Conservation (phyloP, 2,113 vertebrate species). For the Myiozetetes cayanensis region DNA sequence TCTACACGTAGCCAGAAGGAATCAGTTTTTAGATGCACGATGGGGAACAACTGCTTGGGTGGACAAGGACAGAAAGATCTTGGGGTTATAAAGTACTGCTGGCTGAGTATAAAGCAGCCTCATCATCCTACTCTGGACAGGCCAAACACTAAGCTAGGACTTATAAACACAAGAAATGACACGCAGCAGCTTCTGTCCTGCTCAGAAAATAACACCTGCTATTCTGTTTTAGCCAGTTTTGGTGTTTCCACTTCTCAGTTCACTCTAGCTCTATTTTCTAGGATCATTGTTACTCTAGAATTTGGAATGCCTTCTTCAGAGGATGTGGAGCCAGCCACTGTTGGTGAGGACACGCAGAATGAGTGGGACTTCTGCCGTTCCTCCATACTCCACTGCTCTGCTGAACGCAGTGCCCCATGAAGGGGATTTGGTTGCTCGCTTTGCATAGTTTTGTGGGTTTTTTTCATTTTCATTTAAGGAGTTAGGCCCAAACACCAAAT, state of each 20-base stretch:
- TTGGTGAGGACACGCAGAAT: accelerated
- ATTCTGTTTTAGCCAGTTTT: background rate
- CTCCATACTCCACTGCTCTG: background rate
- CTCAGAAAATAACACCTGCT: background rate
- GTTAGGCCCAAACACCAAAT: background rate
- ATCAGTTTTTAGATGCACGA: background rate
- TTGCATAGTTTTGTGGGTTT: accelerated
- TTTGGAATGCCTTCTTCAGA: background rate
- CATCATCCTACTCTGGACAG: background rate
- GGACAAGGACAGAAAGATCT: background rate
- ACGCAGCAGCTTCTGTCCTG: background rate
- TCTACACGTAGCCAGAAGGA: background rate
- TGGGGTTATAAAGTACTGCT: background rate
- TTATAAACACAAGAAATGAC: background rate
- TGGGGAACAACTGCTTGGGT: background rate
- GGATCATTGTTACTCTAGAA: background rate
- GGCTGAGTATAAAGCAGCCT: background rate
- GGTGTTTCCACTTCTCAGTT: background rate
- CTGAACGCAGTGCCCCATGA: accelerated
- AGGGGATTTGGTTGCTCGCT: background rate
- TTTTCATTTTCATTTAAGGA: background rate
- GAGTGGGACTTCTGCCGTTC: background rate
- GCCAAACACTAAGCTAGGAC: background rate
- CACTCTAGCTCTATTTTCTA: background rate
- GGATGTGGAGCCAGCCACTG: accelerated